Evolutionary conservation across 1,140 invertebrate genomes (phyloP).

Genomic region (Olivierus martensii): DNA sequence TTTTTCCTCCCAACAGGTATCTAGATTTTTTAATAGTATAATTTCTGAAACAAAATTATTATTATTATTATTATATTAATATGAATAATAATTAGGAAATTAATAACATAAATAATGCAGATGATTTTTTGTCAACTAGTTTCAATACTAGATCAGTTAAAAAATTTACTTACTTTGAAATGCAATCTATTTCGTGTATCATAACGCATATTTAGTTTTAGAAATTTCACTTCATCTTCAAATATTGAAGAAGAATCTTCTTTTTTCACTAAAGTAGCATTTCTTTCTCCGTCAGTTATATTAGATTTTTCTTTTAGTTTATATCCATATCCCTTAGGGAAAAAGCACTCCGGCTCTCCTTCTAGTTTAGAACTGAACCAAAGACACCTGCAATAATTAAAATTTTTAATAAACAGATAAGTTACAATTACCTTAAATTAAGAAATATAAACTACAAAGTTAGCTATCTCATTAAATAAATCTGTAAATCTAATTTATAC

Average conservation of each 20-base stretch:
- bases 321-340: constrained; percentile 17
- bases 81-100: too few species aligned
- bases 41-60: too few species aligned
- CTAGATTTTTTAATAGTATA: too few species aligned
- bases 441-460: too few species aligned
- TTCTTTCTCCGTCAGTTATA: constrained; percentile 6
- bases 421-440: neutral
- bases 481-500: too few species aligned
- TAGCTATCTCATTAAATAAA: too few species aligned
- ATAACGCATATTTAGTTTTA: constrained; percentile 9
- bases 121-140: too few species aligned
- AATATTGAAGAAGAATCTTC: constrained; percentile 6
- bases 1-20: too few species aligned
- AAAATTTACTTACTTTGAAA: constrained; percentile 7
- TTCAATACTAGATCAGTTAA: too few species aligned
- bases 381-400: constrained; percentile 5
- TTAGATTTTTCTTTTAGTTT: neutral
- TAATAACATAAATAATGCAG: too few species aligned
- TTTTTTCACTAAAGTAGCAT: constrained; percentile 1
- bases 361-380: constrained; percentile 8
- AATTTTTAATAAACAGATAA: neutral
- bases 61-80: too few species aligned
- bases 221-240: constrained; percentile 6
- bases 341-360: constrained; percentile 16
- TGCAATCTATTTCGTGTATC: constrained; percentile 4